phyloP scores from a whole-genome alignment of 2,888 invertebrate species.

The Notodonta dromedarius region DNA sequence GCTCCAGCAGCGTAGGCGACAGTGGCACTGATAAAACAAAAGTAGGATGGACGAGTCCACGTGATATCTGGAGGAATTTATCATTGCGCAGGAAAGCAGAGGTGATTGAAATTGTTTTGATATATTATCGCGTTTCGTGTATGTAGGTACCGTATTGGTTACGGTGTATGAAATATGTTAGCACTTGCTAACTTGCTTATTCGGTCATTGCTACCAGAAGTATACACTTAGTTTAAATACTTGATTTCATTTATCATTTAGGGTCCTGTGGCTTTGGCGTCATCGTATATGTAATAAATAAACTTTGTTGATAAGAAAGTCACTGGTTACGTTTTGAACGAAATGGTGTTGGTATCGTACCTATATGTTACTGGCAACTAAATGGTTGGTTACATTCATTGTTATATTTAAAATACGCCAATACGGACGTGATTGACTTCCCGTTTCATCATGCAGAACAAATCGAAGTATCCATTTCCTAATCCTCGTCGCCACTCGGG shows the following conservation, averaged over 20 bases:
- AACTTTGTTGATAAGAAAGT: slow-evolving; percentile 39
- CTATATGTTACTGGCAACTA: neutral
- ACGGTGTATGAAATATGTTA: neutral
- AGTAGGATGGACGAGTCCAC: slow-evolving; percentile 78
- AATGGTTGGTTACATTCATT: neutral
- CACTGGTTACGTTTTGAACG: slow-evolving; percentile 38
- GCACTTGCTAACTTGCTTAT: slow-evolving; percentile 9
- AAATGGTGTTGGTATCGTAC: slow-evolving; percentile 28
- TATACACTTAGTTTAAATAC: slow-evolving; percentile 6
- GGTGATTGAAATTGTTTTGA: slow-evolving; percentile 51
- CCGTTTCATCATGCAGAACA: slow-evolving; percentile 49
- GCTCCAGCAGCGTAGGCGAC: slow-evolving; percentile 76
- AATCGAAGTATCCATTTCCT: slow-evolving; percentile 65
- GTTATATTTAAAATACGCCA: slow-evolving; percentile 23
- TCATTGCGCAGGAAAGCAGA: slow-evolving; percentile 77
- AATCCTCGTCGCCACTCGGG: slow-evolving; percentile 59
- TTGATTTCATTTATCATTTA: slow-evolving; percentile 30
- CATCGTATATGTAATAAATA: slow-evolving; percentile 32
- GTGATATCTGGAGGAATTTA: slow-evolving; percentile 80
- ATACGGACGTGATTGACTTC: slow-evolving; percentile 34
- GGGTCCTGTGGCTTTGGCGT: slow-evolving; percentile 29
- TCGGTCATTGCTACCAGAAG: slow-evolving; percentile 24
- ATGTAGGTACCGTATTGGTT: neutral
- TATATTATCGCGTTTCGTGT: neutral
- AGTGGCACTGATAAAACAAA: slow-evolving; percentile 71